Evolutionary conservation across 2,888 invertebrate species (phyloP), one percentile per base, ranked within the genome.

Genomic region (Luffia ferchaultella): DNA sequence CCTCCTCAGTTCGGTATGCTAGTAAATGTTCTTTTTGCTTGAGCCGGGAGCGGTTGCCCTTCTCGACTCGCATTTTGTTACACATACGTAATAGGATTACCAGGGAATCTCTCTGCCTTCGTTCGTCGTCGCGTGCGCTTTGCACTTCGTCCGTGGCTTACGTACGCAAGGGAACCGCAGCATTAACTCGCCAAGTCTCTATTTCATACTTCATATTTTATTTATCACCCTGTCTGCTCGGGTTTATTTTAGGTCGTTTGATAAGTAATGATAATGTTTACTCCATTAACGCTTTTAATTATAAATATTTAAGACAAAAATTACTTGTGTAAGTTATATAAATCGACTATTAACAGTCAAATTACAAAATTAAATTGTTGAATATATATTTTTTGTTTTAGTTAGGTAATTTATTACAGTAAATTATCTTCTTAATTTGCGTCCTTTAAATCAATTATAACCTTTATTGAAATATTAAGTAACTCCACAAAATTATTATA

Each of bases 61-160:
- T n/a, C 65, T 64, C 68, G 69, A 63, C 63, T 62, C 72, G 77
- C 76, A 73, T 80, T 80, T 78, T 78, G 80, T 78, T 78, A 74
- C 76, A 74, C 66, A 12, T 30, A 30, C 30, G 63, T 78, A 79
- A 79, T 76, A 77, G 66, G 77, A 78, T 80, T 79, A 78, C 66
- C 59, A 64, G 66, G 66, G 64, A 67, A 67, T 67, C 73, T 70
- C 71, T 70, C 69, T 66, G 67, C 58, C 65, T 40, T 16, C 30
- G 5, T 3, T 12, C 30, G 30, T 3, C 30, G 5, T 12, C 30
- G 68, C 67, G 64, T 70, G 68, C 70, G 68, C 67, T 68, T 69
- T 67, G 66, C 62, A 69, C 73, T 63, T 60, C 55, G 60, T 62
- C 64, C 66, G 70, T 68, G 30, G 30, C 30, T 30, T 30, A 30